Evolutionary conservation across 2,888 invertebrate species (phyloP), one percentile per base, ranked within the genome.

Genomic region (Pristionchus maxplancki): DNA sequence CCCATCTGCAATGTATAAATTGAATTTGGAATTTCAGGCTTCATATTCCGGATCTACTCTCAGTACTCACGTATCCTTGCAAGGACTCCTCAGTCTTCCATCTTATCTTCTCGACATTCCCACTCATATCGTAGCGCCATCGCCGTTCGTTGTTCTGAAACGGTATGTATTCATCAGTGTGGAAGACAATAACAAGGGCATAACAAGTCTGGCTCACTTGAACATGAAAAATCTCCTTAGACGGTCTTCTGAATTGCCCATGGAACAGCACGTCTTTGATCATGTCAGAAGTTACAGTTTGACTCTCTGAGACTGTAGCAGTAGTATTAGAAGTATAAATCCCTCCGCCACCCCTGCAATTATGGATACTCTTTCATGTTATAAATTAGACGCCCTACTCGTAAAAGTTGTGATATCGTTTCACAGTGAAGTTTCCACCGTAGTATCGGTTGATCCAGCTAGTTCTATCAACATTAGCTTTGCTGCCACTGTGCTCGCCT

Each of bases 261-360:
- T 44, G 40, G 44, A 78, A 78, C 9, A 78, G n/a, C n/a, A 37
- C 44, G 17, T 78, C 78, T 44, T 37, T 78, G 78, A 78, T 78
- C 78, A 44, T 78, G 8, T 78, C 78, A 8, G 78, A 34, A n/a
- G 44, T 78, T 4, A 78, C 28, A 9, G 78, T 78, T n/a, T 34
- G 78, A 44, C 3, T 15, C 40, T 37, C 71, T 3, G 71, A 34
- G 64, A 67, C 64, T 28, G 9, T 28, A 28, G 13, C 34, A 13
- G n/a, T n/a, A n/a, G n/a, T n/a, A n/a, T n/a, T n/a, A n/a, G n/a
- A n/a, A n/a, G n/a, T n/a, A n/a, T n/a, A n/a, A n/a, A n/a, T n/a
- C n/a, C 11, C 28, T 28, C 31, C 64, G 11, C 64, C 64, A 17
- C 64, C 64, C 11, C 64, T 67, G 64, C 3, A 50, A 13, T 50